Evolutionary conservation across 2,113 vertebrate species (phyloP).

Genomic region (Campylomormyrus numenius): DNA sequence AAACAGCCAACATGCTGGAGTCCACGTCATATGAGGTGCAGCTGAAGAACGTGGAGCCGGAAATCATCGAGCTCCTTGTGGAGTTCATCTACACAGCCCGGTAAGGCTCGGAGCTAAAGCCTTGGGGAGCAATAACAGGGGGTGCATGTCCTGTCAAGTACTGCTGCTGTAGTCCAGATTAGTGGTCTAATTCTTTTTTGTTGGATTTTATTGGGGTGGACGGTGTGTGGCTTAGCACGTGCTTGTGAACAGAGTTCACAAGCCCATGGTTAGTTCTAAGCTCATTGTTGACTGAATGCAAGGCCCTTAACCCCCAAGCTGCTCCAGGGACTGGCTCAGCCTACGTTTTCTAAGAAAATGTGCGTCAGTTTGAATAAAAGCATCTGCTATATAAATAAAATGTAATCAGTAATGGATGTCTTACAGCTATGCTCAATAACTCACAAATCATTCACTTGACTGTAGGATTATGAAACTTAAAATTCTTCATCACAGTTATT

Average conservation of each 20-base stretch:
- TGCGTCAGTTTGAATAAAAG: background rate
- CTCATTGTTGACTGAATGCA: background rate
- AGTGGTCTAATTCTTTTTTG: background rate
- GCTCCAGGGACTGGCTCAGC: background rate
- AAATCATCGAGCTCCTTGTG: constrained; percentile 89
- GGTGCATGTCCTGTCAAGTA: background rate
- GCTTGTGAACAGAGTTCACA: background rate
- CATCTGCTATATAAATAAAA: background rate
- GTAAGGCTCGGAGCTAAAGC: constrained; percentile 46
- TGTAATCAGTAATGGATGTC: background rate
- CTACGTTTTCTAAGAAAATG: background rate
- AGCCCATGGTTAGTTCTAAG: background rate
- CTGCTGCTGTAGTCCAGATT: background rate
- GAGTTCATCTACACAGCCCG: constrained; percentile 95
- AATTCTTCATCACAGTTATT: background rate
- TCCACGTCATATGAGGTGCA: constrained; percentile 93
- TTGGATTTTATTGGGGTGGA: background rate
- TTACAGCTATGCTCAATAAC: background rate
- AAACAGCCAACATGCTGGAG: constrained; percentile 91
- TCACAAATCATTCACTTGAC: background rate
- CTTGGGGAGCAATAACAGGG: background rate
- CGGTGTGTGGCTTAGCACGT: background rate
- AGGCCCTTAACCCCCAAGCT: background rate
- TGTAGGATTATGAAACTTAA: background rate
- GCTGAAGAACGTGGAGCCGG: constrained; percentile 88